Base-by-base conservation (phyloP, 1,140 invertebrate species). In the Harpegnathos saltator region DNA sequence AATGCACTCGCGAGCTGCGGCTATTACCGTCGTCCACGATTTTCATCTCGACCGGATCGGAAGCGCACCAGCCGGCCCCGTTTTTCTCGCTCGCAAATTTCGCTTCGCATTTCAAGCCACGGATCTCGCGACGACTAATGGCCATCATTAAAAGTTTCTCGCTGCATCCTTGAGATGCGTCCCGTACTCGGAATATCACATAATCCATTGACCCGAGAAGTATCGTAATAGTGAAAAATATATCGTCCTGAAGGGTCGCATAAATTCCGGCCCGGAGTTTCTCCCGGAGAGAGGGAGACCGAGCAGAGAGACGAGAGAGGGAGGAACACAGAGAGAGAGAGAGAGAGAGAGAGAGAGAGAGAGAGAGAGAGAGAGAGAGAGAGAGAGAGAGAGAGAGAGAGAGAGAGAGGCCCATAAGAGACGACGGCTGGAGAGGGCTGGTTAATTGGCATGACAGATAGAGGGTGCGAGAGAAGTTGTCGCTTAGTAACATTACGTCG, bases 361-460 rank as follows among this genome's bases (percentile, higher is more conserved):
- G 0, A 26, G 3, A 3, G 38, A 24, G 52, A 52, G 75, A 66
- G 75, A 66, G 61, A 56, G n/a, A n/a, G 66, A 7, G 29, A 26
- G 56, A 56, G 22, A 44, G 54, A 71, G 33, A 38, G 48, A 81
- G 54, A 81, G 19, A 72, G 58, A 69, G 50, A 84, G 48, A 71
- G 29, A 82, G n/a, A 73, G 50, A 82, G 72, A 56, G 52, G 48
- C 12, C 24, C 4, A 68, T 84, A 82, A 82, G 83, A 68, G 77
- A 84, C 62, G 77, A 84, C 80, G 77, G 61, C 50, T 78, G 52
- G 74, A 82, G 83, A 90, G 87, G 88, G 84, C 88, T 86, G 90
- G 89, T 91, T 93, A 93, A 93, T 92, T 93, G 92, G 91, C 91
- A 90, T 92, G 92, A 92, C 91, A 91, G 91, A 93, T 92, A 91